Conservation (phyloP, 1,140 invertebrate genomes). For the Coenobita brevimanus region DNA sequence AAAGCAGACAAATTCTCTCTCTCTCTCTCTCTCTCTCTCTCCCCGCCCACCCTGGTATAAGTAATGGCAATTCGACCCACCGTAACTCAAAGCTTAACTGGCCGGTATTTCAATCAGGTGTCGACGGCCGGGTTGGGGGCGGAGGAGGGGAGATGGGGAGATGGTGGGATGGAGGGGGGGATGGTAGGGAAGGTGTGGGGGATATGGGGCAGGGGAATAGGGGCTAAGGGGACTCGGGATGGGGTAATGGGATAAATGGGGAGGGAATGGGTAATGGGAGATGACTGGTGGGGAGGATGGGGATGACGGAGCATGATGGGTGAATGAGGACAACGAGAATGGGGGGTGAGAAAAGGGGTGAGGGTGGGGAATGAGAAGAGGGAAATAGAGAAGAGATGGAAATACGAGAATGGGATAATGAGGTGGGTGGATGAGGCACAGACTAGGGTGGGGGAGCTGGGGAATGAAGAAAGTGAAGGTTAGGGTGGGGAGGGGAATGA, state of each 20-base stretch:
- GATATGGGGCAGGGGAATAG: not conserved
- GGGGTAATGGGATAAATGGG: not conserved
- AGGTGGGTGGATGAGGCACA: not conserved
- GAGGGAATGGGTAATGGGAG: not conserved
- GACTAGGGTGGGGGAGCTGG: not conserved
- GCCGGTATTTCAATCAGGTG: slow-evolving; percentile 26
- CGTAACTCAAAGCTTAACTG: not conserved
- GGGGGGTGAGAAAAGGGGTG: not conserved
- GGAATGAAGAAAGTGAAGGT: not conserved
- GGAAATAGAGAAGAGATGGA: not conserved
- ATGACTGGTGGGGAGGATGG: not conserved
- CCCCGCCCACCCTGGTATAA: not conserved
- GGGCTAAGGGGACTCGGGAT: not conserved
- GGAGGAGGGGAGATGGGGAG: too few species aligned
- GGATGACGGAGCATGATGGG: not conserved
- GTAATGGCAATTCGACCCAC: not conserved
- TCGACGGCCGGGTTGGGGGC: too few species aligned
- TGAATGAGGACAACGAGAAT: not conserved
- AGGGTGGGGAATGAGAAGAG: not conserved
- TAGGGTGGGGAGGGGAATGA: not conserved
- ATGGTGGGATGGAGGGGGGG: too few species aligned
- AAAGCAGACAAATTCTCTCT: too few species aligned
- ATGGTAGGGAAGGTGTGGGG: not conserved
- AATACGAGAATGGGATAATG: not conserved
- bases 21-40: not conserved